Percentiles rank a stretch among this genome's conserved stretches.
Conservation (phyloP, 2,113 vertebrate genomes). For the Perccottus glenii region DNA sequence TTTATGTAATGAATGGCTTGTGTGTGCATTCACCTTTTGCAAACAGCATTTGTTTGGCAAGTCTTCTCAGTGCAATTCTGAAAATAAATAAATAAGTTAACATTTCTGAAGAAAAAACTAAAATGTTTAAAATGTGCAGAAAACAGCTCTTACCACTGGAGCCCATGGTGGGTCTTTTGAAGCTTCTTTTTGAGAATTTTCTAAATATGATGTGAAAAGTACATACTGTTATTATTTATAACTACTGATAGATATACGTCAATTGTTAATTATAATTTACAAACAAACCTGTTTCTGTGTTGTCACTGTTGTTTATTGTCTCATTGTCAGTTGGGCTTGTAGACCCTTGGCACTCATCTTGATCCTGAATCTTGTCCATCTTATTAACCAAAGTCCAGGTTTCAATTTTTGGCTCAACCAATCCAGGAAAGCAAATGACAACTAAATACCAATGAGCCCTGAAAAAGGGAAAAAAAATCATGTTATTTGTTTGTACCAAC, state of each 20-base stretch:
- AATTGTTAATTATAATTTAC: not conserved
- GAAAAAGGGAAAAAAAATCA: constrained; percentile 14
- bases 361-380: constrained; percentile 12
- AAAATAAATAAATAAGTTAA: constrained; percentile 12
- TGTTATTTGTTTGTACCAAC: not conserved
- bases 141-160: constrained; percentile 64
- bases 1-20: not conserved
- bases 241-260: not conserved
- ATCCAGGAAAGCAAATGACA: constrained; percentile 93
- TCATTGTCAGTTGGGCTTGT: constrained; percentile 24
- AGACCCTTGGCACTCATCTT: constrained; percentile 15
- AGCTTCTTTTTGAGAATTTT: constrained; percentile 35
- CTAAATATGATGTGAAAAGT: constrained; percentile 16
- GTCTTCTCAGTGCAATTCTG: constrained; percentile 77
- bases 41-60: constrained; percentile 58
- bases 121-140: not conserved
- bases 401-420: constrained; percentile 82
- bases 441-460: constrained; percentile 98
- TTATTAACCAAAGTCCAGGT: constrained; percentile 50
- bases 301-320: constrained; percentile 5
- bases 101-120: not conserved
- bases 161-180: constrained; percentile 28
- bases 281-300: constrained; percentile 38
- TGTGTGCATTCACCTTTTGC: constrained; percentile 70
- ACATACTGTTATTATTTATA: not conserved